Evolutionary conservation across 1,140 invertebrate species (phyloP), one percentile per base, ranked within the genome.

Genomic region (Temnothorax nylanderi): DNA sequence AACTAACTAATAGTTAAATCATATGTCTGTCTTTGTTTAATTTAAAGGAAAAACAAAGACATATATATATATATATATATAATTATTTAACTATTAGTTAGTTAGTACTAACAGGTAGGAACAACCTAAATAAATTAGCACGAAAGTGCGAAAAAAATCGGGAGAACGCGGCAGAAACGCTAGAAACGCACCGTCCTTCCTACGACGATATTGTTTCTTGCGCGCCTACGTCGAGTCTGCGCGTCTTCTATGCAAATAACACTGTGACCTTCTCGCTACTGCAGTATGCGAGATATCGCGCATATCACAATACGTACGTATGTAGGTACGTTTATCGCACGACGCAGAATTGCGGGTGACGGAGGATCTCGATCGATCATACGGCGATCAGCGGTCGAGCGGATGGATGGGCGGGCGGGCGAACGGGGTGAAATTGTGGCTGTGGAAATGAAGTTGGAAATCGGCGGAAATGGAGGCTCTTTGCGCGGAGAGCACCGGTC

Each of bases 401-500:
- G 47, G 37, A 11, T 18, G 44, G 18, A 44, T 6, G 37, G 37
- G 6, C 21, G 51, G 10, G 21, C 18, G 44, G 34, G 10, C 18
- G 44, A 11, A 41, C 56, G n/a, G 65, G 34, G 21, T 81, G 90
- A 92, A 91, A 92, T 93, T 85, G 90, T 89, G 49, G 67, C 11
- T 58, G 89, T 89, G 72, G 84, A 89, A 92, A 93, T 90, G 88
- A 91, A 90, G 88, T 87, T 90, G 85, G 89, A 93, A 94, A 94
- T 93, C 89, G 92, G 72, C 92, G 93, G 93, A 93, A 94, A 94
- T 93, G 88, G 92, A 90, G 84, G 81, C 89, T 92, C 86, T 93
- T 84, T 85, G 56, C 85, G 49, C 47, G 49, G 16, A 76, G 74
- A 62, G 60, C 74, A 47, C 41, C 47, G 76, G 44, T 85, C 47